These are phyloP conservation scores for Chrysotoxum bicinctum DNA, from an alignment of 2,888 invertebrate species.

Conservation along the genomic window DNA sequence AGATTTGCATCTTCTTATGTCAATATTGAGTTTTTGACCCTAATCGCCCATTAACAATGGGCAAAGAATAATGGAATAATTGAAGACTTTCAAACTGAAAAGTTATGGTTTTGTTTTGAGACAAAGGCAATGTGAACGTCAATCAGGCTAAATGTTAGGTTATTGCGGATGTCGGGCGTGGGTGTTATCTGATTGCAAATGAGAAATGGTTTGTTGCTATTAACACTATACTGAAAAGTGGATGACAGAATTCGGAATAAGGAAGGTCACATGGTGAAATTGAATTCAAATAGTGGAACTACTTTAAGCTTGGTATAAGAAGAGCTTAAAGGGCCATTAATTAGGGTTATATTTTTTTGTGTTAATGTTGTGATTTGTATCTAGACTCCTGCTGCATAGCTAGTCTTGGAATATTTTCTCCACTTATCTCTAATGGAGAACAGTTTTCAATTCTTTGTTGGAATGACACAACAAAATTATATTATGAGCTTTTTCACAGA, in stretches of 20 bases:
- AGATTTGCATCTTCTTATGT: conserved; percentile 58
- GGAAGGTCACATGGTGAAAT: too few species aligned
- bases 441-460: too few species aligned
- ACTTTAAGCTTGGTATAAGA: too few species aligned
- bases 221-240: not conserved
- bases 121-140: conserved; percentile 27
- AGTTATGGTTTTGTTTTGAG: conserved; percentile 12
- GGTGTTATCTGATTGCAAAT: conserved; percentile 16
- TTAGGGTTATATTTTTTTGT: too few species aligned
- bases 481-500: too few species aligned
- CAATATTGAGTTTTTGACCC: conserved; percentile 43
- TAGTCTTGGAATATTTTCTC: too few species aligned
- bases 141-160: conserved; percentile 21
- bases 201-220: not conserved
- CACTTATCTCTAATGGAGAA: too few species aligned
- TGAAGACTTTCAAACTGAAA: conserved; percentile 21
- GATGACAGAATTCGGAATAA: not conserved
- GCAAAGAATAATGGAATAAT: not conserved
- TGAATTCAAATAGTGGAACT: too few species aligned
- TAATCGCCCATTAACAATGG: conserved; percentile 22
- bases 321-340: too few species aligned
- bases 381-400: too few species aligned
- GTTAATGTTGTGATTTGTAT: too few species aligned
- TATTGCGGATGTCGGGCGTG: not conserved
- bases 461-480: too few species aligned